Evolutionary conservation across 92 coral and sea anemone species (phyloP).

Genomic region (Palythoa grandis): DNA sequence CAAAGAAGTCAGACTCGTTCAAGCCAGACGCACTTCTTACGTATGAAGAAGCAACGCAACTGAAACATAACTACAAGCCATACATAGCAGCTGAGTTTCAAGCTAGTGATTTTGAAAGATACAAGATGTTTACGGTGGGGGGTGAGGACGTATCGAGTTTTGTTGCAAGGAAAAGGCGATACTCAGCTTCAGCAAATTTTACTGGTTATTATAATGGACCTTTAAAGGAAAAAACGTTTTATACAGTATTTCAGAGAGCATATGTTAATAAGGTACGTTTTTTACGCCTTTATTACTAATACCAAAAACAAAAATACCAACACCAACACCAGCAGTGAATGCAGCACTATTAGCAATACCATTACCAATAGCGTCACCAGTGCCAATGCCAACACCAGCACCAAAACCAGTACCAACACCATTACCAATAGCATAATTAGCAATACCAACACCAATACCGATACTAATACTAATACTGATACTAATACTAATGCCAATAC

Average conservation of each 20-base stretch:
- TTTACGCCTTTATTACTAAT: neutral
- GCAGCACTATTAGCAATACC: neutral
- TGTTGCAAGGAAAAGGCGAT: constrained; percentile 33
- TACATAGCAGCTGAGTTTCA: constrained; percentile 76
- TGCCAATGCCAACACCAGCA: neutral
- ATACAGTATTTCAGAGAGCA: constrained; percentile 81
- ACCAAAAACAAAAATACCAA: neutral
- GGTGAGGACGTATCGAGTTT: constrained; percentile 27
- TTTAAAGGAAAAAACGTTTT: constrained; percentile 63
- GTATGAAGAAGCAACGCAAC: constrained; percentile 62
- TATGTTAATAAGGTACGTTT: constrained; percentile 68
- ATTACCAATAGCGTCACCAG: neutral
- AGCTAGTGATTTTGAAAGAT: constrained; percentile 56
- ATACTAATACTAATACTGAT: neutral
- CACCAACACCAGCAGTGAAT: neutral
- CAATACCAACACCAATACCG: neutral
- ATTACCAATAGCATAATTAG: neutral
- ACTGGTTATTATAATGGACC: constrained; percentile 78
- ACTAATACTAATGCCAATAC: neutral
- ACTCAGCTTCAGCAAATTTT: constrained; percentile 22
- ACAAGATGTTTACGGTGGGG: constrained; percentile 66
- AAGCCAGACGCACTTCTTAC: constrained; percentile 55
- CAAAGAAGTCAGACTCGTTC: constrained; percentile 48
- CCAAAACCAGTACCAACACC: neutral
- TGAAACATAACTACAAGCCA: constrained; percentile 58